Evolutionary conservation across 1,140 invertebrate species (phyloP), one percentile per base, ranked within the genome.

Genomic region (Solen grandis): DNA sequence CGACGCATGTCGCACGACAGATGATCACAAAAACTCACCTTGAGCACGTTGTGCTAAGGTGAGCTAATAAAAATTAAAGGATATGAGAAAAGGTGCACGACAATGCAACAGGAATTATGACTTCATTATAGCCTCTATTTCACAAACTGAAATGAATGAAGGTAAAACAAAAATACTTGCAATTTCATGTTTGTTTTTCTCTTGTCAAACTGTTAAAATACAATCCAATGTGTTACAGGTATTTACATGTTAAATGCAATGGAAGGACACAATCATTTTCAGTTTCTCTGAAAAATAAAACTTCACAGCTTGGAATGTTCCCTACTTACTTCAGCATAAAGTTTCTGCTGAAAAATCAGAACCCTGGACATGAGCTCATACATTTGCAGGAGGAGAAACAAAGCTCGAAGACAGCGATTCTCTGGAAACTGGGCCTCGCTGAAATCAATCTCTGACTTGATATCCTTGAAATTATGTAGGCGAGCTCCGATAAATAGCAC

Each of bases 291-390:
- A n/a, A 33, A 13, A 16, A 36, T 35, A 35, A 35, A 33, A 35
- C 38, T 65, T 19, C 31, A 65, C 13, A 22, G 8, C 14, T 46
- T 50, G 22, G n/a, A 46, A 41, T 52, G 5, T 16, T 22, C n/a
- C 19, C 33, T 41, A 73, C n/a, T 36, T 66, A 77, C 75, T 46
- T 54, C 5, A 16, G 63, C 62, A 68, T 77, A 77, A n/a, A 77
- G 31, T 1, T 68, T 57, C 2, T 50, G n/a, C 0, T 35, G 41
- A 0, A 68, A 10, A 8, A 68, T 36, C 8, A 19, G 19, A 0
- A 35, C 31, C 27, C 27, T 16, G 14, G 68, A 13, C 19, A 77
- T 46, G 27, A 16, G n/a, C 46, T 27, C 55, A 35, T 77, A 77
- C 16, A 77, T 29, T 10, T 54, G 54, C 5, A 77, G n/a, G 2